Evolutionary conservation across 1,140 invertebrate genomes (phyloP).

Genomic region (Drosophila burlai): DNA sequence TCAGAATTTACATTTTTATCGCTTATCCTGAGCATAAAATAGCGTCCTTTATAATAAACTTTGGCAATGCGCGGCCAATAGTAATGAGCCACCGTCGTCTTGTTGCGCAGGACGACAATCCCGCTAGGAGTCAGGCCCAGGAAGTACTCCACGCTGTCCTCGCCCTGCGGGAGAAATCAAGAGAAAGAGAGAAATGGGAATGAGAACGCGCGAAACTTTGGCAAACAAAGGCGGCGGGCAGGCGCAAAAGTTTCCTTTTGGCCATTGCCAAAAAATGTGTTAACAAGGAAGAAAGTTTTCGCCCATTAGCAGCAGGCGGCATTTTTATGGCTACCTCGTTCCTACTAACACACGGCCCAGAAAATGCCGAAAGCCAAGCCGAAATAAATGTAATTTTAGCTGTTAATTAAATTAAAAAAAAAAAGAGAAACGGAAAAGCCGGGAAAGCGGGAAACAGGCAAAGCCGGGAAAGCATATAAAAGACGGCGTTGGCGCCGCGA

Average conservation of each 20-base stretch:
- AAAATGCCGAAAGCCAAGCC: slow-evolving; percentile 22
- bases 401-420: slow-evolving; percentile 81
- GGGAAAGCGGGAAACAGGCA: not conserved
- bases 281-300: slow-evolving; percentile 72
- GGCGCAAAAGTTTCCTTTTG: slow-evolving; percentile 64
- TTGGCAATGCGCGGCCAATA: slow-evolving; percentile 99
- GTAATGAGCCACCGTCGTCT: slow-evolving; percentile 99
- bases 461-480: slow-evolving; percentile 4
- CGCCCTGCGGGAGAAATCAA: slow-evolving; percentile 89
- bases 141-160: slow-evolving; percentile 98
- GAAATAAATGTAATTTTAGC: slow-evolving; percentile 76
- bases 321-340: slow-evolving; percentile 63
- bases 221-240: slow-evolving; percentile 40
- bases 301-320: slow-evolving; percentile 74
- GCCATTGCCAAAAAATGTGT: slow-evolving; percentile 69
- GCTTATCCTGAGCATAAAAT: slow-evolving; percentile 97
- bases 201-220: slow-evolving; percentile 56
- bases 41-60: slow-evolving; percentile 97
- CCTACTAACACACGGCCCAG: slow-evolving; percentile 8
- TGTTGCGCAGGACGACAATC: slow-evolving; percentile 97
- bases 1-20: slow-evolving; percentile 95
- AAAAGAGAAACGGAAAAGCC: slow-evolving; percentile 7
- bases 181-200: slow-evolving; percentile 55
- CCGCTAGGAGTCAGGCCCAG: slow-evolving; percentile 98
- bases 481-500: slow-evolving; percentile 69